These are phyloP conservation scores for Balearica regulorum DNA, from an alignment of 2,797 vertebrate genomes.

Conservation along the genomic window DNA sequence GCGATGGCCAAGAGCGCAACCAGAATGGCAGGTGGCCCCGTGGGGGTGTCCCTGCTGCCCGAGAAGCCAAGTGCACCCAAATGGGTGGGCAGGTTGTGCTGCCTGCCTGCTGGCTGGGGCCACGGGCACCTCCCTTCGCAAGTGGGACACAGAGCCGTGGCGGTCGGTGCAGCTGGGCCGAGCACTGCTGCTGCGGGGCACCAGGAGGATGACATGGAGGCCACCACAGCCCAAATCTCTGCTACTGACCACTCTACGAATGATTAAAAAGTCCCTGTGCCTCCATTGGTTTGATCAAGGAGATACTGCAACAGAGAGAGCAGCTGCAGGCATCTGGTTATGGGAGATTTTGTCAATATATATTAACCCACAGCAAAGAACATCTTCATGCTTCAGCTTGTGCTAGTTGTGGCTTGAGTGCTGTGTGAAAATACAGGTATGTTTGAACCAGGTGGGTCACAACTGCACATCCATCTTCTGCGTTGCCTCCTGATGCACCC, in stretches of 20 bases:
- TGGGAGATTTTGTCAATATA: neutral
- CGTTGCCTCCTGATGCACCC: neutral
- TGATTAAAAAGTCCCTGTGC: neutral
- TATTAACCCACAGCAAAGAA: too few relatives aligned
- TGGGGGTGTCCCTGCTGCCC: too few relatives aligned
- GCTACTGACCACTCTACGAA: fast-evolving
- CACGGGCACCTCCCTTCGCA: fast-evolving
- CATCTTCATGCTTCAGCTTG: too few relatives aligned
- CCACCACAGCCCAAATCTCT: neutral
- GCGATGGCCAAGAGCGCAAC: neutral
- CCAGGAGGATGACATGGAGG: fast-evolving
- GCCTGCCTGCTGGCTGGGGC: neutral
- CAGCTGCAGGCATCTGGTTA: neutral
- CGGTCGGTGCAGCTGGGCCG: fast-evolving
- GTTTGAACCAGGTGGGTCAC: neutral
- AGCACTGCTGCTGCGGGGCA: neutral
- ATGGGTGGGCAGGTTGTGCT: fast-evolving
- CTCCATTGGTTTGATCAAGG: neutral
- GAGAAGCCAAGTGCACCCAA: fast-evolving
- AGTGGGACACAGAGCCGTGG: fast-evolving
- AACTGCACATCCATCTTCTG: too few relatives aligned
- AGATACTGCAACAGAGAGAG: too few relatives aligned
- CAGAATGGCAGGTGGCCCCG: neutral
- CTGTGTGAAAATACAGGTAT: too few relatives aligned
- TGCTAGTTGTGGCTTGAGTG: neutral